Conservation (phyloP, 2,797 vertebrate genomes). For the Peromyscus nudipes region DNA sequence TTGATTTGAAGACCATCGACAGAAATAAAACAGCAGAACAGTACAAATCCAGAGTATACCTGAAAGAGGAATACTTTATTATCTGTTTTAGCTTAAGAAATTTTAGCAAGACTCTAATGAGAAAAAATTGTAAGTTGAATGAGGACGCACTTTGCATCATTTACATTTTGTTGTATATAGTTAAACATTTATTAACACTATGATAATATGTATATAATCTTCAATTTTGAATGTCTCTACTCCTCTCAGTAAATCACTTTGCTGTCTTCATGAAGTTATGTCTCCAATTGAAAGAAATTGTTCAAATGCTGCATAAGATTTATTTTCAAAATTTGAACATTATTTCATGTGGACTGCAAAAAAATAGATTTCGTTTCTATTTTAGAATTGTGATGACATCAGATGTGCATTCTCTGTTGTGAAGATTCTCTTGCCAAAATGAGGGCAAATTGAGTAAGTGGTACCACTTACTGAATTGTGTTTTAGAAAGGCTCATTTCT, state of each 20-base stretch:
- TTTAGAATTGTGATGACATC: neutral
- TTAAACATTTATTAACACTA: constrained; percentile 31
- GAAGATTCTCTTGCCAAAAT: constrained; percentile 51
- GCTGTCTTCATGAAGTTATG: neutral
- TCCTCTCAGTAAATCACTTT: constrained; percentile 42
- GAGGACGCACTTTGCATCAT: neutral
- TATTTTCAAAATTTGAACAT: constrained; percentile 51
- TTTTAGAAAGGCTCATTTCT: constrained; percentile 30
- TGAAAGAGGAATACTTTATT: neutral
- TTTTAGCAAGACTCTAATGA: constrained; percentile 38
- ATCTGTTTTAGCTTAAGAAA: neutral
- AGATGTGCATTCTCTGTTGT: neutral
- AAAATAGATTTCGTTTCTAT: neutral
- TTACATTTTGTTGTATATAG: constrained; percentile 4
- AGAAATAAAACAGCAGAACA: neutral
- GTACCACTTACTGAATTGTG: neutral
- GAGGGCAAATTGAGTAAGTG: constrained; percentile 12
- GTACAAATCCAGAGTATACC: neutral
- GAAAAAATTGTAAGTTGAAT: neutral
- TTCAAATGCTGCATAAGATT: constrained; percentile 27
- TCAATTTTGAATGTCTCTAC: constrained; percentile 33
- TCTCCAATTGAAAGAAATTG: constrained; percentile 2
- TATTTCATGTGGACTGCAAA: constrained; percentile 3
- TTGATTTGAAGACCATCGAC: neutral
- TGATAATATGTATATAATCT: neutral